Evolutionary conservation across 2,113 vertebrate species (phyloP).

Genomic region (Gambusia holbrooki): DNA sequence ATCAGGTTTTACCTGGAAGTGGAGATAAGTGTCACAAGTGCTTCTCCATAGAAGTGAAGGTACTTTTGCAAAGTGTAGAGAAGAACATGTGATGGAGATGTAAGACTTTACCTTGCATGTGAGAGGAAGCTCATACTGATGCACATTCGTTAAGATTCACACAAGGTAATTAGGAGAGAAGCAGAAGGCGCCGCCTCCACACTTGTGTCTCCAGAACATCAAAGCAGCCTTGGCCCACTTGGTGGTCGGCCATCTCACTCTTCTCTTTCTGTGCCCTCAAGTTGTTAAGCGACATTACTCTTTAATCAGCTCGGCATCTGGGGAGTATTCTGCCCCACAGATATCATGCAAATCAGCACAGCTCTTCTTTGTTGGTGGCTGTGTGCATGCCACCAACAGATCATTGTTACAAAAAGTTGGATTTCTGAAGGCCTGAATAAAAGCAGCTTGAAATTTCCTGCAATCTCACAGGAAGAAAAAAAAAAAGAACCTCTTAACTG

Average conservation of each 20-base stretch:
- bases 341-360: conserved; percentile 59
- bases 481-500: conserved; percentile 20
- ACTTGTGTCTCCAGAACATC: conserved; percentile 50
- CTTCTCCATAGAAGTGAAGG: too few relatives aligned
- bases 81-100: not conserved
- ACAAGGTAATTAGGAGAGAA: conserved; percentile 58
- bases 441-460: too few relatives aligned
- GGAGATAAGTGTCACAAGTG: too few relatives aligned
- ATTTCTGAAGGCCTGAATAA: not conserved
- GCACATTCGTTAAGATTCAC: conserved; percentile 49
- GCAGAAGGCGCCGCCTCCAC: conserved; percentile 24
- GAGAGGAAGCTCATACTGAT: conserved; percentile 7
- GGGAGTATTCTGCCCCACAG: conserved; percentile 48
- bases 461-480: conserved; percentile 14
- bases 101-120: not conserved
- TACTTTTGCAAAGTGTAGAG: too few relatives aligned
- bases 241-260: conserved; percentile 52
- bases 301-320: conserved; percentile 70
- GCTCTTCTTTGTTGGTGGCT: conserved; percentile 14
- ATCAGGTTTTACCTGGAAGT: too few relatives aligned
- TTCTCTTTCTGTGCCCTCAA: conserved; percentile 43
- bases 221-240: conserved; percentile 44
- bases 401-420: not conserved
- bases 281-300: conserved; percentile 53
- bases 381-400: not conserved